These are phyloP conservation scores for Apodemus sylvaticus DNA, from an alignment of 2,113 vertebrate genomes.

Conservation along the genomic window DNA sequence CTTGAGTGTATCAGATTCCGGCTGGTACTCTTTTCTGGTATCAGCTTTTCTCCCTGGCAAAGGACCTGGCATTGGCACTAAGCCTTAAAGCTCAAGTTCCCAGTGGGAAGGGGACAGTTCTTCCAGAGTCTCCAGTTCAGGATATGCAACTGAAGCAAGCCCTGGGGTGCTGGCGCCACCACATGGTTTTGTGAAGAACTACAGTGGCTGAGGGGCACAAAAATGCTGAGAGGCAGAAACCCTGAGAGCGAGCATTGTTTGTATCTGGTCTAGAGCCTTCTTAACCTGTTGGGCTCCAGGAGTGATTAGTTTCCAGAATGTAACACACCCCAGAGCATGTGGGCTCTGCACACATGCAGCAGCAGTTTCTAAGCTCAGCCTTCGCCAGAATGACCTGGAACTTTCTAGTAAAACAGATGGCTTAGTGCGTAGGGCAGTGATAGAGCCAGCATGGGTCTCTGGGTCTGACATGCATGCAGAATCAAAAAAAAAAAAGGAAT, in stretches of 20 bases:
- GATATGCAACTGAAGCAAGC: slow-evolving; percentile 20
- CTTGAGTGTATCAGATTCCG: background rate
- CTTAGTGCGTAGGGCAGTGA: background rate
- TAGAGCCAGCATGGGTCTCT: background rate
- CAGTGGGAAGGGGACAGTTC: background rate
- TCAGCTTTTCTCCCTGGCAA: background rate
- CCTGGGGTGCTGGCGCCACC: slow-evolving; percentile 64
- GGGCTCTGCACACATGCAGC: background rate
- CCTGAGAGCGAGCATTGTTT: background rate
- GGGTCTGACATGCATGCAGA: background rate
- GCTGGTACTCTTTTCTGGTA: background rate
- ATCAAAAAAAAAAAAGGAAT: too few species aligned
- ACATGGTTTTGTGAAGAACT: slow-evolving; percentile 54
- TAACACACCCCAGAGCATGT: background rate
- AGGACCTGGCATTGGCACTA: background rate
- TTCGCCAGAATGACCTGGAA: background rate
- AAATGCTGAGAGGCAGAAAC: background rate
- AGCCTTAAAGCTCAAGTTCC: background rate
- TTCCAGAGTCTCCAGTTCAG: background rate
- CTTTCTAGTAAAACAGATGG: background rate
- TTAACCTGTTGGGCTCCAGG: background rate
- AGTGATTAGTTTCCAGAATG: background rate
- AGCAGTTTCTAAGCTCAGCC: background rate
- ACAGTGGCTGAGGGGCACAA: background rate
- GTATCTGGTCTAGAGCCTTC: background rate